Evolutionary conservation across 2,113 vertebrate genomes (phyloP).

Genomic region (Pelvicachromis taeniatus): DNA sequence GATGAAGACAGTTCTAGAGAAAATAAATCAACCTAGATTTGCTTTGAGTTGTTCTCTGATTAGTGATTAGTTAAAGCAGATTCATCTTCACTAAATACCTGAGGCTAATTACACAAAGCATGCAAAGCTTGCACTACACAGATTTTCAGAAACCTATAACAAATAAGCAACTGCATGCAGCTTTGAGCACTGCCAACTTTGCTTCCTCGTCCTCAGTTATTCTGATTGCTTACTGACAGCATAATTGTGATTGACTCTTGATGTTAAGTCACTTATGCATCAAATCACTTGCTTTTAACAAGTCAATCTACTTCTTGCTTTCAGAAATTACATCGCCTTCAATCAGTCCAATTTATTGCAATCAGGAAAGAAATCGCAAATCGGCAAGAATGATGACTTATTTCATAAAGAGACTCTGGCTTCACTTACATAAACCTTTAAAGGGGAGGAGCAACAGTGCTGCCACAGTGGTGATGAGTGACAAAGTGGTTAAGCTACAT

Average conservation of each 20-base stretch:
- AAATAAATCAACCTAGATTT: conserved; percentile 9
- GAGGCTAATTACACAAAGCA: neutral
- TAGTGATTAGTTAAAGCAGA: neutral
- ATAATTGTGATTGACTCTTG: neutral
- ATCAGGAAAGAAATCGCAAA: neutral
- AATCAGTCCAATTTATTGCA: neutral
- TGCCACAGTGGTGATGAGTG: neutral
- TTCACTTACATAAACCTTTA: neutral
- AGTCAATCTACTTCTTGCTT: neutral
- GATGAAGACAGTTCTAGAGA: neutral
- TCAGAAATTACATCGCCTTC: neutral
- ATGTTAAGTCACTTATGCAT: neutral
- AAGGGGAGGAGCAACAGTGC: neutral
- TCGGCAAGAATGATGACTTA: neutral
- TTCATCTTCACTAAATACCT: neutral
- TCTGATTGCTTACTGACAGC: neutral
- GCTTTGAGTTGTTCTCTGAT: neutral
- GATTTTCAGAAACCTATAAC: neutral
- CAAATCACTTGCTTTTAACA: neutral
- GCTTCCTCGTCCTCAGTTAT: neutral
- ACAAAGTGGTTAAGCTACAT: neutral
- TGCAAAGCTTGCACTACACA: neutral
- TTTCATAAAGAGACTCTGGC: neutral
- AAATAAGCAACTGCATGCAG: neutral
- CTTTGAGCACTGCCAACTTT: neutral